phyloP scores from a whole-genome alignment of 2,797 vertebrate genomes.

The Xerus rutilus region DNA sequence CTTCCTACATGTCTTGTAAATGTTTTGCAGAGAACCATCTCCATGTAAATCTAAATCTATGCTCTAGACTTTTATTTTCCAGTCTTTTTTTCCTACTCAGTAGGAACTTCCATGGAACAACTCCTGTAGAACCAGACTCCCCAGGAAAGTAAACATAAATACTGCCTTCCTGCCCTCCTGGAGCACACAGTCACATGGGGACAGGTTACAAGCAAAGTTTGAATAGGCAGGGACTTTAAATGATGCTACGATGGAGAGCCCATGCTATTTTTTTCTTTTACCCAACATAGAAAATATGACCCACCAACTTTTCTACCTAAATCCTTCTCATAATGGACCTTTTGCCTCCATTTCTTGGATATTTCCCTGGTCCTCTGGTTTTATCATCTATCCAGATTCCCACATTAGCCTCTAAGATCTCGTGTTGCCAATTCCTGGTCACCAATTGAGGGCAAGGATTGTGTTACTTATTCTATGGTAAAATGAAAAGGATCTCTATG shows the following conservation, averaged over 20 bases:
- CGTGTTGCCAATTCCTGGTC: not conserved
- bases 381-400: constrained; percentile 13
- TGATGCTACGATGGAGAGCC: not conserved
- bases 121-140: not conserved
- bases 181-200: not conserved
- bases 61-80: not conserved
- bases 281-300: not conserved
- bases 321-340: constrained; percentile 27
- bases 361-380: not conserved
- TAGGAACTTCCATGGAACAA: not conserved
- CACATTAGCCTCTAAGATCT: not conserved
- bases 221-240: not conserved
- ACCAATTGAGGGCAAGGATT: not conserved
- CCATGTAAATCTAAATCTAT: not conserved
- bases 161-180: not conserved
- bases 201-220: not conserved
- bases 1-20: not conserved
- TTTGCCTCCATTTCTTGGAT: not conserved
- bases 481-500: constrained; percentile 23
- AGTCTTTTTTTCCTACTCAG: not conserved
- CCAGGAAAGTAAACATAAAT: not conserved
- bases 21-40: not conserved
- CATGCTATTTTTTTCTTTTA: constrained; percentile 25
- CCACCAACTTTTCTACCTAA: constrained; percentile 32
- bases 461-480: not conserved